Base-by-base conservation (phyloP, 2,888 invertebrate species). In the Aphidius colemani region DNA sequence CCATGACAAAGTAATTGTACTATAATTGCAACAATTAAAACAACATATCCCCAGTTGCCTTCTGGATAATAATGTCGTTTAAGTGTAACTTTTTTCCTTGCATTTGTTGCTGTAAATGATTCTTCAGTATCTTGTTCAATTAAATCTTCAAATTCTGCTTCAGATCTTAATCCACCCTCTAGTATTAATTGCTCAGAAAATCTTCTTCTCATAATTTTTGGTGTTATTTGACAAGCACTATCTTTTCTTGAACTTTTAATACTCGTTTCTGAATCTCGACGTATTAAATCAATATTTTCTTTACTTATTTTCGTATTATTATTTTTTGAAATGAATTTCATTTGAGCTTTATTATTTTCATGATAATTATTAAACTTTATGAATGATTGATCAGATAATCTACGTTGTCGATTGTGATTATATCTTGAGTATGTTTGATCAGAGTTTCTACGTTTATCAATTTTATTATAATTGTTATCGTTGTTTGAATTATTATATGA, bases 21-120 rank as follows among this genome's bases (percentile, higher is more conserved):
- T 44, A 91, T 81, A 43, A 91, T 86, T 9, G 89, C 90, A 46
- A 89, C 90, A 40, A 86, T 84, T 7, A 91, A 86, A 61, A 94
- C 88, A 64, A 91, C 88, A 90, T 91, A 93, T 39, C 94, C 94
- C 93, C 93, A 94, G 2, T 92, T 92, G 7, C 93, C 93, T 83
- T 93, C 94, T 39, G 93, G 93, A 82, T 93, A 93, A 83, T 93
- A 93, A 79, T 93, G 91, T 61, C 79, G 75, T 61, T 71, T 76
- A 3, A 78, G 70, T 9, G 76, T 78, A 58, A 78, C 69, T 62
- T 69, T 79, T 61, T 74, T 78, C 11, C 77, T 70, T 30, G 78
- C 78, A 66, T 78, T 78, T 51, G 69, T 70, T 40, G 69, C 72
- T 41, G 74, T 74, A 56, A 77, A 66, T 7, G 78, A 77, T 53